phyloP scores from a whole-genome alignment of 2,797 vertebrate species.

The Phalloptychus januarius region DNA sequence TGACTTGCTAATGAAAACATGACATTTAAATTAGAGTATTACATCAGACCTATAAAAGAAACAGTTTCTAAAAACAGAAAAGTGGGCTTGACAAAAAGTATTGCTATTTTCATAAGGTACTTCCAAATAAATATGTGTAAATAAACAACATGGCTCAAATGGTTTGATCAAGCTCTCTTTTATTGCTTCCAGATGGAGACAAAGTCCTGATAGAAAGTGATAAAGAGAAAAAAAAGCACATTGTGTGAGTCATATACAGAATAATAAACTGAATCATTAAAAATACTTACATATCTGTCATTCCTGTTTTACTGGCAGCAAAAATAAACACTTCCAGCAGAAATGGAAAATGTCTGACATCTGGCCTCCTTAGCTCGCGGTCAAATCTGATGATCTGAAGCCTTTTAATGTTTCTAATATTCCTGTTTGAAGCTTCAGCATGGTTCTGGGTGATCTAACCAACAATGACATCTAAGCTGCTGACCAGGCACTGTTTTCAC shows the following conservation, averaged over 20 bases:
- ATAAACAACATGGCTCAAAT: background rate
- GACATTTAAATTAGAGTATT: too few relatives aligned
- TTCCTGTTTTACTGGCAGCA: background rate
- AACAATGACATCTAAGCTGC: constrained; percentile 30
- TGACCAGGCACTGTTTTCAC: constrained; percentile 27
- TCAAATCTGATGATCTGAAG: constrained; percentile 4
- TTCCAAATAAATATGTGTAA: background rate
- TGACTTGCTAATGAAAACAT: too few relatives aligned
- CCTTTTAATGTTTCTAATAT: constrained; percentile 24
- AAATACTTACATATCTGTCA: background rate
- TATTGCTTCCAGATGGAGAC: background rate
- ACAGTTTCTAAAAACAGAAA: too few relatives aligned
- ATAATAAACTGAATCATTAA: background rate
- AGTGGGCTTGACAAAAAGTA: too few relatives aligned
- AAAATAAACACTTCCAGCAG: background rate
- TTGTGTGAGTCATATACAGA: background rate
- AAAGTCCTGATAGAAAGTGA: background rate
- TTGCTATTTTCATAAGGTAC: too few relatives aligned
- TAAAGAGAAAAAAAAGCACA: background rate
- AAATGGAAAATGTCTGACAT: background rate
- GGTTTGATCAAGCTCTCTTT: background rate
- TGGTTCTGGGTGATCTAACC: constrained; percentile 25
- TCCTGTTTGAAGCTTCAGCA: constrained; percentile 1
- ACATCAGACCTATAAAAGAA: too few relatives aligned
- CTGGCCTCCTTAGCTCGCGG: background rate